A percentile compares a stretch with the other conserved stretches of the same genome.
Evolutionary conservation across 1,140 invertebrate genomes (phyloP).

Genomic region (Panulirus ornatus): DNA sequence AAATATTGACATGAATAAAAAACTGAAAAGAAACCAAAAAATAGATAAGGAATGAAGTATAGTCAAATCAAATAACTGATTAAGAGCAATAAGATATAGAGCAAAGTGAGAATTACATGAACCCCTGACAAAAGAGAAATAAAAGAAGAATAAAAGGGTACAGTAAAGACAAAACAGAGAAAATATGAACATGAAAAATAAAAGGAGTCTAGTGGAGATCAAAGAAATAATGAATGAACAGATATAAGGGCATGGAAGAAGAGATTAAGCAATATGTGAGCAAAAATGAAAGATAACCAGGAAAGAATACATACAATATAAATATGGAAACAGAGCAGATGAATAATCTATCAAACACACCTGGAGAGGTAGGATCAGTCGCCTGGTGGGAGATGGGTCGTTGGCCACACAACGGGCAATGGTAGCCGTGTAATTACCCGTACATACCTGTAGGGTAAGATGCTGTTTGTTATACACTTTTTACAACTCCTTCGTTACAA

Average conservation of each 20-base stretch:
- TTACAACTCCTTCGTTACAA: too few species aligned
- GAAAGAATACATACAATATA: neutral
- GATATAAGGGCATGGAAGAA: neutral
- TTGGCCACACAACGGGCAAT: constrained; percentile 46
- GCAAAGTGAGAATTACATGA: too few species aligned
- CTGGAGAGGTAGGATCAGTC: constrained; percentile 60
- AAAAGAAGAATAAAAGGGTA: neutral
- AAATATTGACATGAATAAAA: neutral
- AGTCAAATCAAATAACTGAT: too few species aligned
- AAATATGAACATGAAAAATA: too few species aligned
- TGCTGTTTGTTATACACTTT: too few species aligned
- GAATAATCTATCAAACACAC: constrained; percentile 26
- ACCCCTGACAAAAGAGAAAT: too few species aligned
- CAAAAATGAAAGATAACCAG: neutral
- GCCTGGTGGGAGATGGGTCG: neutral
- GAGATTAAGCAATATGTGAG: neutral
- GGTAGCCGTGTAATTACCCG: constrained; percentile 51
- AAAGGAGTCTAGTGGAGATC: too few species aligned
- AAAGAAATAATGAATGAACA: too few species aligned
- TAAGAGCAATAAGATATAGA: neutral
- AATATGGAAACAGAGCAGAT: neutral
- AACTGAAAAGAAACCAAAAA: neutral
- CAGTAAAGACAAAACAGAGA: neutral
- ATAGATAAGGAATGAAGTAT: neutral
- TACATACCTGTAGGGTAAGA: constrained; percentile 55